These are phyloP conservation scores for Drosophila mettleri DNA, from an alignment of 2,888 invertebrate species.

Conservation along the genomic window DNA sequence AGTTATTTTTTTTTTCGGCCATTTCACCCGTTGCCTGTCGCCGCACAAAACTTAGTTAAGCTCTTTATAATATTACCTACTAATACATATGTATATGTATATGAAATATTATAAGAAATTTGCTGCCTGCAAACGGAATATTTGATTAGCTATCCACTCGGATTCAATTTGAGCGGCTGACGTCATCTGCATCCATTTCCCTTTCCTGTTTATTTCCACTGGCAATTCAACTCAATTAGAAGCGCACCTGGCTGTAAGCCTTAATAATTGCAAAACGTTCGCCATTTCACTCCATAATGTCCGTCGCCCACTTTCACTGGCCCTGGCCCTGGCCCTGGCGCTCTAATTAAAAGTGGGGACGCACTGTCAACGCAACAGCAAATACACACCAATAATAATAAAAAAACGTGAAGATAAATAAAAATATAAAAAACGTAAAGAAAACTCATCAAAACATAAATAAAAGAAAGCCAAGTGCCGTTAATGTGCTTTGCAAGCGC, in stretches of 20 bases:
- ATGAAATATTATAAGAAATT: constrained; percentile 27
- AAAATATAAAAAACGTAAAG: constrained; percentile 5
- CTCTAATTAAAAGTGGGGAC: constrained; percentile 64
- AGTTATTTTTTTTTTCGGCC: constrained; percentile 31
- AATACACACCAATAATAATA: constrained; percentile 10
- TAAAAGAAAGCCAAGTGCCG: constrained; percentile 10
- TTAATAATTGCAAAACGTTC: constrained; percentile 46
- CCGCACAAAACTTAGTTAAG: constrained; percentile 32
- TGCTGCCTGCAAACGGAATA: constrained; percentile 64
- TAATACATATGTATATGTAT: constrained; percentile 46
- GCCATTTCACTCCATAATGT: constrained; percentile 11
- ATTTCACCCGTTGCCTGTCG: neutral
- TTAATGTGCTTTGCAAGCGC: neutral
- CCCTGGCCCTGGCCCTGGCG: neutral
- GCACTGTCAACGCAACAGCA: constrained; percentile 71
- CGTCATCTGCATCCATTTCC: constrained; percentile 18
- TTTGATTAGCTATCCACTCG: constrained; percentile 64
- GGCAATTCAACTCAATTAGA: constrained; percentile 65
- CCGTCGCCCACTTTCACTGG: neutral
- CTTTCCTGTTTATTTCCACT: constrained; percentile 34
- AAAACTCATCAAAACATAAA: constrained; percentile 2
- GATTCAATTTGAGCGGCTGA: constrained; percentile 57
- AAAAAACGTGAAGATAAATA: neutral
- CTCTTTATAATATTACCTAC: constrained; percentile 48
- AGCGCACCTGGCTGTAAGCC: constrained; percentile 32